phyloP scores from a whole-genome alignment of 2,888 invertebrate species.

The Mycogona germanica region DNA sequence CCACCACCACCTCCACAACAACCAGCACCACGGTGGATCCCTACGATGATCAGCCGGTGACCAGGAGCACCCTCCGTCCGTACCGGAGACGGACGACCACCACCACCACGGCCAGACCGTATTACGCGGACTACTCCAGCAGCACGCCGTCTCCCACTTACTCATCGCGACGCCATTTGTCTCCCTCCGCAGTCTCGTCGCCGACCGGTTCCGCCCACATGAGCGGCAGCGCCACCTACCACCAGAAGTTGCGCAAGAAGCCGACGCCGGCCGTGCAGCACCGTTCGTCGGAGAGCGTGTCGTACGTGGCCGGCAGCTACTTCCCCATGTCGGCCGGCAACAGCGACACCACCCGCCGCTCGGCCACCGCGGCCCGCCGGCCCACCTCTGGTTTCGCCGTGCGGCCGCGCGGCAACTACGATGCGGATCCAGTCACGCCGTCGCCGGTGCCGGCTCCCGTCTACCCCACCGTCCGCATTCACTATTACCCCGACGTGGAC shows the following conservation, averaged over 20 bases:
- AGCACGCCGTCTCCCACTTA: no score
- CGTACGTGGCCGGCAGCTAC: slow-evolving; percentile 8
- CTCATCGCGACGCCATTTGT: no score
- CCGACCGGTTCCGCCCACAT: no score
- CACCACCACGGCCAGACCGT: no score
- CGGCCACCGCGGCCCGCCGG: no score
- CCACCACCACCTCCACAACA: not conserved
- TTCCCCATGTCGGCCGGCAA: not conserved
- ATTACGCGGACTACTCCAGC: no score
- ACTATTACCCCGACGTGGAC: not conserved
- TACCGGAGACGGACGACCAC: no score
- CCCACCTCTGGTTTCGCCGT: not conserved
- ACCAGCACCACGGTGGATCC: not conserved
- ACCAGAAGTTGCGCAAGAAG: not conserved
- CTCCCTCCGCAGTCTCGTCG: no score
- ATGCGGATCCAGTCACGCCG: not conserved
- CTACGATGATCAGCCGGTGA: no score
- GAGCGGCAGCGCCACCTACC: slow-evolving; percentile 2
- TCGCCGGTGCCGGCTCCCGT: not conserved
- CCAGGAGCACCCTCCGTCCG: no score
- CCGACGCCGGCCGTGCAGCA: not conserved
- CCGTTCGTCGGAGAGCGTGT: not conserved
- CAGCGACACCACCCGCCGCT: no score
- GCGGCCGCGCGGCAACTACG: not conserved
- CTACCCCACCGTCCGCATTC: not conserved